Evolutionary conservation across 2,888 invertebrate genomes (phyloP), one percentile per base, ranked within the genome.

Genomic region (Paralinhomoeus sp.): DNA sequence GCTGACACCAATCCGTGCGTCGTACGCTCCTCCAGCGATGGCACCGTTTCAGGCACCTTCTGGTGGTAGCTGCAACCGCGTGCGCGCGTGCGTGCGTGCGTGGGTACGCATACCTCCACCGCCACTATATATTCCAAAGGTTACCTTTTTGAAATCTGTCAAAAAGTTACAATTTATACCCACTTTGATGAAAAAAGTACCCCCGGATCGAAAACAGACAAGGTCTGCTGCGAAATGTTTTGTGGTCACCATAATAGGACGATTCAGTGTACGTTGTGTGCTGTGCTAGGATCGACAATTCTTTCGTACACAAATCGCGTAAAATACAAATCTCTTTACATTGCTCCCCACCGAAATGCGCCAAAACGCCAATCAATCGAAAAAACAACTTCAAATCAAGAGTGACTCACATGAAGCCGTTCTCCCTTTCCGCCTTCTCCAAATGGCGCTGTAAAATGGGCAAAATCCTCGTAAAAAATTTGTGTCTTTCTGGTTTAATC

Each of bases 11-110:
- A 58, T 41, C 75, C 75, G 58, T 72, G 73, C 0, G 72, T 72
- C 34, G 73, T 72, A 5, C n/a, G 18, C 57, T 73, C 72, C 53
- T 73, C 72, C 45, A 75, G 59, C 39, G 57, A 51, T 42, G 71
- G 69, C 41, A 72, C 66, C 46, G 72, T 69, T 43, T 65, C 67
- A 1, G 74, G 72, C 46, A 75, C 66, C 54, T 69, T 71, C 54
- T 75, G 71, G 52, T 75, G 74, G 53, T 73, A 74, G 51, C 72
- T 73, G 51, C n/a, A n/a, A n/a, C n/a, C n/a, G n/a, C n/a, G n/a
- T n/a, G 53, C 73, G 75, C 50, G 72, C 73, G 51, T n/a, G n/a
- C n/a, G n/a, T n/a, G n/a, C n/a, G n/a, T n/a, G n/a, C n/a, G n/a
- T n/a, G n/a, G n/a, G n/a, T n/a, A n/a, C n/a, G n/a, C n/a, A n/a